Evolutionary conservation across 2,113 vertebrate genomes (phyloP).

Genomic region (Pelmatolapia mariae): DNA sequence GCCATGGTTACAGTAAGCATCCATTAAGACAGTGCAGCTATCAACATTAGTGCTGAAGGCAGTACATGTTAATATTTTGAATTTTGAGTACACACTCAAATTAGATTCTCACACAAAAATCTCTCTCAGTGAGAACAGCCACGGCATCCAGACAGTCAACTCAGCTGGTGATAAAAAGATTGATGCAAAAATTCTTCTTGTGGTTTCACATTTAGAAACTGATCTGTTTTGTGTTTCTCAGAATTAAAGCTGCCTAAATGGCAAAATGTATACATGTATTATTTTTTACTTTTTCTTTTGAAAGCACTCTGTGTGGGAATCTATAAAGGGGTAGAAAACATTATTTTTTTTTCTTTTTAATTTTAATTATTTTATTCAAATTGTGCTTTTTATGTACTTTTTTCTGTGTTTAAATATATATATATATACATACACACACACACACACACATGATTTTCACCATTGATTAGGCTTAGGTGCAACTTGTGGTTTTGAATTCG

Average conservation of each 20-base stretch:
- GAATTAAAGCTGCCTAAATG: neutral
- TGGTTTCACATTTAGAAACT: neutral
- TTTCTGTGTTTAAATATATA: neutral
- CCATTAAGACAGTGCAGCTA: neutral
- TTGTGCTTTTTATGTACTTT: neutral
- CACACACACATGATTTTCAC: neutral
- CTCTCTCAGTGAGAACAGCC: neutral
- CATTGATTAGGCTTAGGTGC: neutral
- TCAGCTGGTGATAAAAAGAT: neutral
- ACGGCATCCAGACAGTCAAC: neutral
- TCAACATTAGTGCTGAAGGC: neutral
- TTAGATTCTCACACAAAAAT: neutral
- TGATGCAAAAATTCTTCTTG: neutral
- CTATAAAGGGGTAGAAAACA: neutral
- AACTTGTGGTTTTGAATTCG: neutral
- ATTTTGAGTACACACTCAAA: neutral
- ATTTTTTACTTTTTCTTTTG: neutral
- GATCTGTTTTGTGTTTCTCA: neutral
- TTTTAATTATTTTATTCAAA: neutral
- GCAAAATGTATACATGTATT: neutral
- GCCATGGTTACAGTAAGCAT: neutral
- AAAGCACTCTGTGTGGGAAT: neutral
- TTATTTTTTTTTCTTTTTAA: neutral
- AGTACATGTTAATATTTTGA: neutral
- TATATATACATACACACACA: neutral